Evolutionary conservation across 2,797 vertebrate species (phyloP), one percentile per base, ranked within the genome.

Genomic region (Anableps anableps): DNA sequence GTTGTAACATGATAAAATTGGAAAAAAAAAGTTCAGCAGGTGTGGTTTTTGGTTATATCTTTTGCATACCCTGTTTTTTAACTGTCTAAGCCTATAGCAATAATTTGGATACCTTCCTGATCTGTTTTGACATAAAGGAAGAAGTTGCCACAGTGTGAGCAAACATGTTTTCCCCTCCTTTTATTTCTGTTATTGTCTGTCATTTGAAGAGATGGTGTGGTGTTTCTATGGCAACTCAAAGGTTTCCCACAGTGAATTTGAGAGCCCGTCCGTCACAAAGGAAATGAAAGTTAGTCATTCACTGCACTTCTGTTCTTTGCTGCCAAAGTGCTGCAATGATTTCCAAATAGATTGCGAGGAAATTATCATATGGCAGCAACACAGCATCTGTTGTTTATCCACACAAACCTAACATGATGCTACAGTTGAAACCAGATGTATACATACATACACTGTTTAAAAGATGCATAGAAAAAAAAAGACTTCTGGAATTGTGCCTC

Each of bases 201-300:
- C 79, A 75, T 75, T 82, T 45, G 66, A 83, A 73, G 41, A 90
- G 86, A 85, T 84, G 83, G 11, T 76, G 53, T 31, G 7, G 48
- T 23, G 88, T 92, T 94, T 86, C 95, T 85, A 84, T 94, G 90
- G 91, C 87, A 93, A 95, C 92, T 77, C 45, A 62, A 84, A 83
- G 76, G 83, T 83, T 90, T 90, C 88, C 78, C 83, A 88, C 79
- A 88, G 83, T 74, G n/a, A 81, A 85, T 72, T 83, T 78, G 85
- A 92, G 48, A 68, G 66, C 80, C 72, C 45, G 80, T 92, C 79
- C 80, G 80, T 88, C 85, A 86, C 83, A 5, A 9, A 84, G 79
- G 68, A 87, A 84, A 91, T 91, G 62, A 93, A 93, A 85, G 75
- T 91, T 94, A 92, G 86, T 92, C 87, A 86, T 86, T 88, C 84